Percentiles rank a stretch among this genome's conserved stretches.
phyloP scores from a whole-genome alignment of 2,113 vertebrate species.

The Pollachius pollachius region DNA sequence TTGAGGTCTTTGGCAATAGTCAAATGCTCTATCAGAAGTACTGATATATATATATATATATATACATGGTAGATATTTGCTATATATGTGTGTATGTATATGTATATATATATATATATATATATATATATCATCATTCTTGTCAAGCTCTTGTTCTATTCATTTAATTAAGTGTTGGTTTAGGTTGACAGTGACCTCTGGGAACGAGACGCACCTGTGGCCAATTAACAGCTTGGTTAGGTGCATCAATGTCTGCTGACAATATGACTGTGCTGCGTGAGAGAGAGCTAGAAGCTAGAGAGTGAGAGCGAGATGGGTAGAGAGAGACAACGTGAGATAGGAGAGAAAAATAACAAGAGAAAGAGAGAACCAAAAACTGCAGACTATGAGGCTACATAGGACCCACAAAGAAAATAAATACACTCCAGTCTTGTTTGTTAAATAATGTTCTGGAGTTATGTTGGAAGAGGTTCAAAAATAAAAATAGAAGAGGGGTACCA shows the following conservation, averaged over 20 bases:
- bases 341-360: conserved; percentile 19
- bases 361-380: conserved; percentile 6
- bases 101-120: background rate
- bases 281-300: conserved; percentile 6
- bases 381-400: background rate
- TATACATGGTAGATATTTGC: background rate
- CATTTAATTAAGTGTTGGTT: too few species aligned
- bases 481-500: conserved; percentile 1
- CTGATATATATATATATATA: background rate
- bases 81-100: too few species aligned
- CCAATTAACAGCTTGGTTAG: background rate
- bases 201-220: background rate
- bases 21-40: too few species aligned
- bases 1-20: too few species aligned
- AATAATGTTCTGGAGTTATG: background rate
- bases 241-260: conserved; percentile 4
- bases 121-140: background rate
- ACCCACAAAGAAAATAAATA: background rate
- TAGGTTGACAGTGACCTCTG: too few species aligned
- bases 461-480: background rate
- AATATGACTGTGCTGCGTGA: conserved; percentile 11
- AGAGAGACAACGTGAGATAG: conserved; percentile 12
- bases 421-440: background rate
- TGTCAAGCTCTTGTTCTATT: too few species aligned
- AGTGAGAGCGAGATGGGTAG: conserved; percentile 1